Evolutionary conservation across 2,113 vertebrate genomes (phyloP).

Genomic region (Boleophthalmus pectinirostris): DNA sequence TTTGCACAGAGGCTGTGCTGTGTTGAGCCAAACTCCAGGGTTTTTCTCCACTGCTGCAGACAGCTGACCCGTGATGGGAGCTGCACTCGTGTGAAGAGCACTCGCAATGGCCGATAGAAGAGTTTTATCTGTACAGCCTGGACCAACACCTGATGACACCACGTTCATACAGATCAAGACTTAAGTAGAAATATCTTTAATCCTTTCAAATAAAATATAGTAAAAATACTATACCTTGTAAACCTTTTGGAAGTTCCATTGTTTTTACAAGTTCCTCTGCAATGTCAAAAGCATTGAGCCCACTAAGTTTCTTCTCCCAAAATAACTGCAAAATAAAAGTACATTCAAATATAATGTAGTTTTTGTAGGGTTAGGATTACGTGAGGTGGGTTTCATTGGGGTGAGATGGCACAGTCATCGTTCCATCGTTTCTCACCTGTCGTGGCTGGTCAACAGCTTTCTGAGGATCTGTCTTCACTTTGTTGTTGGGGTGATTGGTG

Average conservation of each 20-base stretch:
- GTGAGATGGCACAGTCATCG: neutral
- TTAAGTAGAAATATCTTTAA: neutral
- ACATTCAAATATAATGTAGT: neutral
- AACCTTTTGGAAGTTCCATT: conserved; percentile 96
- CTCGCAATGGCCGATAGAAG: conserved; percentile 95
- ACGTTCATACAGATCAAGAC: neutral
- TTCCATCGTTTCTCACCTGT: conserved; percentile 80
- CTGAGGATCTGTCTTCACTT: conserved; percentile 98
- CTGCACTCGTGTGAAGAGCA: conserved; percentile 94
- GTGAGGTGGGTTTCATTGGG: neutral
- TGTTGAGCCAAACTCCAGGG: conserved; percentile 97
- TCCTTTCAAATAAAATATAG: neutral
- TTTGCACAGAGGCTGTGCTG: conserved; percentile 94
- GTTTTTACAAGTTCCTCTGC: conserved; percentile 97
- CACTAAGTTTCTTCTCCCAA: conserved; percentile 98
- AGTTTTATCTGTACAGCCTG: conserved; percentile 95
- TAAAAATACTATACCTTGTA: conserved; percentile 82
- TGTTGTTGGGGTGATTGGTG: conserved; percentile 97
- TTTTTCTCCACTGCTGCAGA: conserved; percentile 98
- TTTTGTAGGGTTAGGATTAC: neutral
- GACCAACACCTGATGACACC: conserved; percentile 85
- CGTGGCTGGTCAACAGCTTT: conserved; percentile 98
- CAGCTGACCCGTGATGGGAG: conserved; percentile 96
- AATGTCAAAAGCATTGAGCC: conserved; percentile 95
- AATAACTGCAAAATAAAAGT: conserved; percentile 83